Evolutionary conservation across 2,113 vertebrate genomes (phyloP), one percentile per base, ranked within the genome.

Genomic region (Egretta garzetta): DNA sequence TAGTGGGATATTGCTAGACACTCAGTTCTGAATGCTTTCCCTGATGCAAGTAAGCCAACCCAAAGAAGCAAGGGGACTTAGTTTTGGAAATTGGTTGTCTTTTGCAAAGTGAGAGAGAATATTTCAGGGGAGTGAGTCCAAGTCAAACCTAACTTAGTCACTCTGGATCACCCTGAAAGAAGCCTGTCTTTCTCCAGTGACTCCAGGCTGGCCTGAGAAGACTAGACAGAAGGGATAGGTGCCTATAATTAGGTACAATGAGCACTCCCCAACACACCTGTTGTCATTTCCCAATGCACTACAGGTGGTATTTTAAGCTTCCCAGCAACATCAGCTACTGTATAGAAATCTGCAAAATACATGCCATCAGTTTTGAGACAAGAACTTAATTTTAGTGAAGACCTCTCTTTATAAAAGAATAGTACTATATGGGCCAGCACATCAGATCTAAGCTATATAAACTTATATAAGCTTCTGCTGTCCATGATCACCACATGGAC

Each of bases 381-480:
- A 88, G 62, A 93, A 58, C 24, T 93, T 83, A 13, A 14, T 58
- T 37, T 72, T 37, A 67, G 66, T 41, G 67, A 75, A 88, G 90
- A 62, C 71, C 89, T 94, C 62, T 73, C 79, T 80, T 88, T 93
- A 80, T 80, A 37, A 91, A 90, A 94, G 81, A 39, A 88, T 88
- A 15, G 53, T 62, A 70, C 53, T 92, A 93, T 90, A 90, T 92
- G 93, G 87, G 85, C 49, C 77, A 85, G 87, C 45, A 82, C 17
- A 16, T 43, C 84, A 82, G 52, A 81, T 52, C 28, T 64, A 75
- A 91, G 63, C 86, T 90, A 39, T 85, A 70, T 13, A 87, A 82
- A 82, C 50, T 94, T 95, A 81, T 60, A 62, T 85, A 94, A 95
- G 83, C 45, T 91, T 79, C 89, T 93, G 71, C 62, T 95, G 49